Base-by-base conservation (phyloP, 2,888 invertebrate species). In the Choristoneura rosaceana region DNA sequence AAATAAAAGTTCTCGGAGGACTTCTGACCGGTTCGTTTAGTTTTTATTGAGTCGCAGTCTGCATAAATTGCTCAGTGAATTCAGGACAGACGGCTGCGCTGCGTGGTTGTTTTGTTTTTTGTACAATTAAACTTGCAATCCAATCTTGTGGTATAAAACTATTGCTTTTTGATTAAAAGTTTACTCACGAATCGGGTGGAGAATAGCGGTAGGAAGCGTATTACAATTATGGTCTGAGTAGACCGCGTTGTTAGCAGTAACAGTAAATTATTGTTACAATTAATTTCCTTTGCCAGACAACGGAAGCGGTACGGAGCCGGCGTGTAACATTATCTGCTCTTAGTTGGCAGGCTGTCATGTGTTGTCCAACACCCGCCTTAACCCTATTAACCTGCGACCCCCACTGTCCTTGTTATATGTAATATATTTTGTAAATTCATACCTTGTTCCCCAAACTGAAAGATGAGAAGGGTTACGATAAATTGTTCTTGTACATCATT, bases 341-440 rank as follows among this genome's bases (percentile, higher is more conserved):
- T 69, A 64, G 69, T 64, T 67, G 65, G 63, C 63, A 58, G 78
- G 75, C 74, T 77, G 77, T 77, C 76, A 78, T 67, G 74, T 76
- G 76, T 71, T 64, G 78, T 75, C 78, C 75, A 63, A 76, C 76
- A 77, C 80, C 64, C 45, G 78, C 80, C 78, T 80, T 80, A 81
- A 82, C 81, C 84, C 80, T 80, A 78, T 84, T 86, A 84, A 86
- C 87, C 87, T 86, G 75, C 82, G 84, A 87, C 86, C 62, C 62
- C 34, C 41, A 38, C 17, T 50, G 64, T 66, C 65, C 62, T 81
- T 80, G 73, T 74, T 65, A 61, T 64, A 45, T 59, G 60, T 69
- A 69, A 62, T 52, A 69, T 67, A 67, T 70, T 76, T 73, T 73
- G 64, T 71, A 75, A 75, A 73, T 73, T 70, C 65, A 60, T 70